These are phyloP conservation scores for Arion vulgaris DNA, from an alignment of 1,140 invertebrate species.

Conservation along the genomic window DNA sequence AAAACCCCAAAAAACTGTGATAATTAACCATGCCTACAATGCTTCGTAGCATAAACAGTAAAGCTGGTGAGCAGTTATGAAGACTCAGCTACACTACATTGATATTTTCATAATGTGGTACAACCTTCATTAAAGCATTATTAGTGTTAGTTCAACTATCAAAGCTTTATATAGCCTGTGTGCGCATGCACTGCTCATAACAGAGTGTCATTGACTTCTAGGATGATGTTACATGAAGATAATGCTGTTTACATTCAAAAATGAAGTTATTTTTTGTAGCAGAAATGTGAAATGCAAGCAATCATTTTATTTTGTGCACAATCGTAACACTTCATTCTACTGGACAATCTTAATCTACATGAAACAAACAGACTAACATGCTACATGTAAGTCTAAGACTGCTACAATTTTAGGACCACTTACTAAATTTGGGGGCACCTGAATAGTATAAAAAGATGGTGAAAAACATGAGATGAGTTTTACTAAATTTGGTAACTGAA, in stretches of 20 bases:
- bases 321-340: background rate
- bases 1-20: too few relatives aligned
- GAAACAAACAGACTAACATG: background rate
- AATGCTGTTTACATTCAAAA: background rate
- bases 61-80: too few relatives aligned
- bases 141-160: too few relatives aligned
- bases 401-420: background rate
- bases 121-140: too few relatives aligned
- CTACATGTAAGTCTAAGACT: background rate
- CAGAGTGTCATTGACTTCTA: background rate
- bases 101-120: too few relatives aligned
- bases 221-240: background rate
- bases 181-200: background rate
- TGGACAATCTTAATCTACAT: background rate
- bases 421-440: slow-evolving; percentile 16
- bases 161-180: background rate
- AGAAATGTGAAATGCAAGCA: too few relatives aligned
- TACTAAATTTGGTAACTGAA: too few relatives aligned
- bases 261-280: background rate
- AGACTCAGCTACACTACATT: too few relatives aligned
- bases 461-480: background rate
- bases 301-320: background rate
- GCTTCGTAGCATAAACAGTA: too few relatives aligned
- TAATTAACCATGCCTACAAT: too few relatives aligned
- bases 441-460: background rate